A percentile compares a stretch with the other conserved stretches of the same genome.
Evolutionary conservation across 1,140 invertebrate genomes (phyloP).

Genomic region (Mesaphorura yosii): DNA sequence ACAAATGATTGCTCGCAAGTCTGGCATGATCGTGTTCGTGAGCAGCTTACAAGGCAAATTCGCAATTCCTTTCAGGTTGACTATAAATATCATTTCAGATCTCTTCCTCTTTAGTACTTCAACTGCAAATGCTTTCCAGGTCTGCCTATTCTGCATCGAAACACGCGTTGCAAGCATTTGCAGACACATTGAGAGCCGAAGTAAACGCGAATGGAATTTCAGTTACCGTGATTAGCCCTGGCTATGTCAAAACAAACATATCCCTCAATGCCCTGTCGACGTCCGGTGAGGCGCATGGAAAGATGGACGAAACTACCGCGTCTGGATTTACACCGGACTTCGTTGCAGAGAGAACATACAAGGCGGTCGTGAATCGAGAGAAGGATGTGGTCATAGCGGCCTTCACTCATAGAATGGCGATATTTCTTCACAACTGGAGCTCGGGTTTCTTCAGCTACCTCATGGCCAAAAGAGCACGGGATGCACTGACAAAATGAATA

Average conservation of each 20-base stretch:
- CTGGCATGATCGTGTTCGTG: slow-evolving; percentile 77
- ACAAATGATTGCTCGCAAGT: slow-evolving; percentile 61
- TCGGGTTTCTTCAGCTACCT: slow-evolving; percentile 65
- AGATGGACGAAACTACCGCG: slow-evolving; percentile 64
- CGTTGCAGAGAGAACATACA: slow-evolving; percentile 56
- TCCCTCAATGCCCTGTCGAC: slow-evolving; percentile 81
- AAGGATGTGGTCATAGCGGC: slow-evolving; percentile 64
- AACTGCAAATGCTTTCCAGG: slow-evolving; percentile 40
- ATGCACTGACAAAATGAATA: no score
- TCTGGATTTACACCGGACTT: slow-evolving; percentile 58
- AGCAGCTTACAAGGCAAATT: slow-evolving; percentile 88
- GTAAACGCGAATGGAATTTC: slow-evolving; percentile 58
- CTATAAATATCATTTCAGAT: no score
- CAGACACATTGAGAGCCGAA: slow-evolving; percentile 70
- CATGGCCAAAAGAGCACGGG: slow-evolving; percentile 65
- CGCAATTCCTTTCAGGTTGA: slow-evolving; percentile 64
- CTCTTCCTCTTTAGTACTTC: no score
- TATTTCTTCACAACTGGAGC: slow-evolving; percentile 55
- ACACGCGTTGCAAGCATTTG: slow-evolving; percentile 83
- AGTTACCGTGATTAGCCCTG: slow-evolving; percentile 63
- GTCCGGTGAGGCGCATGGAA: slow-evolving; percentile 59
- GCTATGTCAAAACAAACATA: slow-evolving; percentile 76
- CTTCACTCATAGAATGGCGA: no score
- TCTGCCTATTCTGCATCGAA: slow-evolving; percentile 87
- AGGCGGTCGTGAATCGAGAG: slow-evolving; percentile 51